Evolutionary conservation across 2,797 vertebrate species (phyloP).

Genomic region (Gouania willdenowi): DNA sequence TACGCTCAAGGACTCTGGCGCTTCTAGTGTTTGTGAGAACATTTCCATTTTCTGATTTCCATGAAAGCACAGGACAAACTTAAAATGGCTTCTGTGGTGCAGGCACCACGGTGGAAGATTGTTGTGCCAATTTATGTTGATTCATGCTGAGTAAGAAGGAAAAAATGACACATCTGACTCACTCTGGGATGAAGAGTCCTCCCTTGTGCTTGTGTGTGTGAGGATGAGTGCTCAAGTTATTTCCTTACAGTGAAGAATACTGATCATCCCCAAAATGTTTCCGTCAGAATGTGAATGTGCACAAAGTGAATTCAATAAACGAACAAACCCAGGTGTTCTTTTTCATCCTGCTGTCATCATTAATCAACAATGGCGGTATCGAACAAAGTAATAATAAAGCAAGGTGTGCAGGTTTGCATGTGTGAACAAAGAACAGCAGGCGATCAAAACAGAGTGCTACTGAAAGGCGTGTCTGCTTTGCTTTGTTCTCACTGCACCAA

Average conservation of each 20-base stretch:
- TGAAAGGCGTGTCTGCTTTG: conserved; percentile 21
- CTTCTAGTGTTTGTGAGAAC: conserved; percentile 65
- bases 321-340: background rate
- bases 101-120: conserved; percentile 35
- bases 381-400: conserved; percentile 3
- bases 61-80: conserved; percentile 66
- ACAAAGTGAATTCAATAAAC: background rate
- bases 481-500: background rate
- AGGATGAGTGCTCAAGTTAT: too few relatives aligned
- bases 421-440: conserved; percentile 20
- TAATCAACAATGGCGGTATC: too few relatives aligned
- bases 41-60: conserved; percentile 77
- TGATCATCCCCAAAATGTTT: background rate
- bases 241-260: too few relatives aligned
- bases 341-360: background rate
- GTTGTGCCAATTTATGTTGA: conserved; percentile 37
- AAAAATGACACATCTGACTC: conserved; percentile 56
- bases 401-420: conserved; percentile 5
- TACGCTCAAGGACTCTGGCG: conserved; percentile 61
- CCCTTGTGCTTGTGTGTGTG: conserved; percentile 13
- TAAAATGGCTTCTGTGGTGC: conserved; percentile 72
- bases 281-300: background rate
- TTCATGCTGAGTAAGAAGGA: conserved; percentile 46
- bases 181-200: conserved; percentile 19
- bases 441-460: background rate